Percentiles rank a stretch among this genome's conserved stretches.
These are phyloP conservation scores for Danionella dracula DNA, from an alignment of 2,797 vertebrate genomes.

Conservation along the genomic window DNA sequence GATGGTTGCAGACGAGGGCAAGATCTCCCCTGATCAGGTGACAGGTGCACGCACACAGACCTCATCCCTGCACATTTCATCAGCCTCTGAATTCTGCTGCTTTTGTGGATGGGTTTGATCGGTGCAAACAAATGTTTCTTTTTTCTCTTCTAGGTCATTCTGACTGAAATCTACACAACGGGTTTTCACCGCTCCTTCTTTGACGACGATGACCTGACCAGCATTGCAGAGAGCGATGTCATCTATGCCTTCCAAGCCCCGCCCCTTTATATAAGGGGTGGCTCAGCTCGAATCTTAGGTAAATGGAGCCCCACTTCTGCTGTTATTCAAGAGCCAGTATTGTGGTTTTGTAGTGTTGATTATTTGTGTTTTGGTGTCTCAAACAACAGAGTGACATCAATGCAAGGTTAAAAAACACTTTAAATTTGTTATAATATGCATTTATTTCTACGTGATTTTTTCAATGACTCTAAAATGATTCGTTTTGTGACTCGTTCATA, in stretches of 20 bases:
- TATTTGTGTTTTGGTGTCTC: no score
- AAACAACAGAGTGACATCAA: no score
- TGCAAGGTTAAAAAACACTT: no score
- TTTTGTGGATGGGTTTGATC: no score
- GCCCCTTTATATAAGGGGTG: slow-evolving; percentile 66
- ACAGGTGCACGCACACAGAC: slow-evolving; percentile 8
- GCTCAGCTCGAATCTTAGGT: slow-evolving; percentile 74
- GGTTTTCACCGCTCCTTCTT: slow-evolving; percentile 89
- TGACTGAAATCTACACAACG: slow-evolving; percentile 80
- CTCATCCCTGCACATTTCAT: slow-evolving; percentile 1
- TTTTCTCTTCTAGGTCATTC: slow-evolving; percentile 76
- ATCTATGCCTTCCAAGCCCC: slow-evolving; percentile 90
- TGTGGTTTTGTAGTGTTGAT: no score
- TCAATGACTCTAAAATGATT: no score
- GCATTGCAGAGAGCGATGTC: slow-evolving; percentile 74
- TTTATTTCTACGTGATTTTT: no score
- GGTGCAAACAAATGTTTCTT: no score
- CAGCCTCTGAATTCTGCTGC: not conserved
- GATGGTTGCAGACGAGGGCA: slow-evolving; percentile 75
- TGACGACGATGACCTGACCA: slow-evolving; percentile 80
- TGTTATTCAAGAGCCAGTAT: no score
- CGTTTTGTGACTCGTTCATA: no score
- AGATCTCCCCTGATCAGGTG: slow-evolving; percentile 72
- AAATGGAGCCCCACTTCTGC: no score
- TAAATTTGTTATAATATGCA: no score